Evolutionary conservation across 2,113 vertebrate genomes (phyloP).

Genomic region (Artemisiospiza belli): DNA sequence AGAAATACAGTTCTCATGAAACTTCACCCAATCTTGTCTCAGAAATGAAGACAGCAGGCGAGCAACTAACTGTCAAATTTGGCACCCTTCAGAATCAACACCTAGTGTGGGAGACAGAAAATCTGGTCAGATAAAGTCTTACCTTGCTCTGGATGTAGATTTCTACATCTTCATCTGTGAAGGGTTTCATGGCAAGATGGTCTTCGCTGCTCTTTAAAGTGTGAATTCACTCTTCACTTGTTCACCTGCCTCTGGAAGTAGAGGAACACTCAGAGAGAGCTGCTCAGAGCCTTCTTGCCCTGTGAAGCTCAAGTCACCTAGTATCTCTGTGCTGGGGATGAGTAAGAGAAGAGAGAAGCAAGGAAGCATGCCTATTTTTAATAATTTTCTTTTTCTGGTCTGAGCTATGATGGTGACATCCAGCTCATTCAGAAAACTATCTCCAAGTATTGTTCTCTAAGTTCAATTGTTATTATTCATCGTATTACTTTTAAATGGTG

Average conservation of each 20-base stretch:
- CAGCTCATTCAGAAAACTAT: not conserved
- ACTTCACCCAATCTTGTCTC: conserved; percentile 16
- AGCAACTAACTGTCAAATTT: conserved; percentile 51
- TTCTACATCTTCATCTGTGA: conserved; percentile 71
- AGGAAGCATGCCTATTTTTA: not conserved
- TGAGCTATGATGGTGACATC: not conserved
- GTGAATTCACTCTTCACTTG: not conserved
- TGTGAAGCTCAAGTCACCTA: not conserved
- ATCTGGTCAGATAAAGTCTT: conserved; percentile 39
- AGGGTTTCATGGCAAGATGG: conserved; percentile 73
- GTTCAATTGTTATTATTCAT: not conserved
- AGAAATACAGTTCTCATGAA: conserved; percentile 41
- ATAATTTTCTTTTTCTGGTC: not conserved
- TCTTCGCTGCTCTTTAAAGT: conserved; percentile 8
- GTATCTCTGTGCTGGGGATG: not conserved
- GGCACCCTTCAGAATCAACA: conserved; percentile 45
- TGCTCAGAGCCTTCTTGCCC: not conserved
- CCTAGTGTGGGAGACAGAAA: conserved; percentile 22
- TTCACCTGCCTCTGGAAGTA: not conserved
- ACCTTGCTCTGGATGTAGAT: conserved; percentile 74
- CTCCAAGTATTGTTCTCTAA: not conserved
- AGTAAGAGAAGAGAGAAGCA: conserved; percentile 30
- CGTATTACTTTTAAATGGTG: not conserved
- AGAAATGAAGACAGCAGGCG: conserved; percentile 47
- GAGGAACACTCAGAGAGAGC: not conserved